These are phyloP conservation scores for Colius striatus DNA, from an alignment of 2,113 vertebrate genomes.

Conservation along the genomic window DNA sequence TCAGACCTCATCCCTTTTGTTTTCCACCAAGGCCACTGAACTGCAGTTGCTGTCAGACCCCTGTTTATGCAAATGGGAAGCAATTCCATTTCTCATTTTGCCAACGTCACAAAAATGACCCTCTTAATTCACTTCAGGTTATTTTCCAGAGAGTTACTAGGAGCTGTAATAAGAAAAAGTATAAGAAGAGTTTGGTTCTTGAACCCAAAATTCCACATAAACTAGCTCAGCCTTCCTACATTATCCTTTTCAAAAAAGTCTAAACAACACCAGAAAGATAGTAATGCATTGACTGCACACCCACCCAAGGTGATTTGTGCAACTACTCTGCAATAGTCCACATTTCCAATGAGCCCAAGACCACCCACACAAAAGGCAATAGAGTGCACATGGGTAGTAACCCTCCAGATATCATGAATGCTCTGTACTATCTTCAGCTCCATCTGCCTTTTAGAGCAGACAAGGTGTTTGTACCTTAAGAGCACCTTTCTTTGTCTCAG, in stretches of 20 bases:
- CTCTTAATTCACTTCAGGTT: slow-evolving; percentile 21
- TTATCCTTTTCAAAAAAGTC: background rate
- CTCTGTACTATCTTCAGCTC: background rate
- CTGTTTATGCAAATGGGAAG: background rate
- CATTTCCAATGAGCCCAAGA: background rate
- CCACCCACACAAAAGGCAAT: background rate
- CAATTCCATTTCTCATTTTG: background rate
- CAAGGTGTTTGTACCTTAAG: background rate
- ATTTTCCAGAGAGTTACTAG: background rate
- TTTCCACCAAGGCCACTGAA: background rate
- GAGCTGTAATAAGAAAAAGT: background rate
- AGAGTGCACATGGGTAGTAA: background rate
- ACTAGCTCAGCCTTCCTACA: background rate
- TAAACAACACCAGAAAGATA: background rate
- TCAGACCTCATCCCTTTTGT: background rate
- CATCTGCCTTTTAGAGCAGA: background rate
- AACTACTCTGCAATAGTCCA: background rate
- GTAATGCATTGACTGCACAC: background rate
- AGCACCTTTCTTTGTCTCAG: background rate
- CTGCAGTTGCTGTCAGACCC: background rate
- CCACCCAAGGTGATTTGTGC: background rate
- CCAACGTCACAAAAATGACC: background rate
- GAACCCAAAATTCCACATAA: background rate
- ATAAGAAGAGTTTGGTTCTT: background rate
- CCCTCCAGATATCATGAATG: background rate